Base-by-base conservation (phyloP, 2,888 invertebrate genomes). In the Zootermopsis nevadensis region DNA sequence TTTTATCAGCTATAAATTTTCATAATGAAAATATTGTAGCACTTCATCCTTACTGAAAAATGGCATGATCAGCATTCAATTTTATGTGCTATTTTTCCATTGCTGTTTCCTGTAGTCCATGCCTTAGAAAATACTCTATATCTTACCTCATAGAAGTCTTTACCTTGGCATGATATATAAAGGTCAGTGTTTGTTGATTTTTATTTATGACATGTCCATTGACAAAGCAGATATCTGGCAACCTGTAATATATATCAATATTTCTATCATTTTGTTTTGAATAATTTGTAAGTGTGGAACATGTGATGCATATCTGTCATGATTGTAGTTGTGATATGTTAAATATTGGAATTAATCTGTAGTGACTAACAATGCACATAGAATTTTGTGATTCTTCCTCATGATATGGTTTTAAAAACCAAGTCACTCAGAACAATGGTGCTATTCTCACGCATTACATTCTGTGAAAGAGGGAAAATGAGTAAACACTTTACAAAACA, bases 281-380 rank as follows among this genome's bases (percentile, higher is more conserved):
- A 82, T 77, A 69, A 77, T 30, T 30, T 77, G 82, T 82, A 77
- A 66, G 82, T 74, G 77, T 77, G 69, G 42, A 76, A 66, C 66
- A 76, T 82, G 82, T 77, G 53, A 74, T 48, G 10, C 76, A 42
- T 79, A 31, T 76, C 82, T 7, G 6, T 77, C 69, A 77, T 77
- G 38, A 42, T 67, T 69, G 77, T 55, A 53, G 53, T 55, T 72
- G 80, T 85, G 66, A 33, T 7, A 33, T 27, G 60, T 60, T 7
- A 27, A 60, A 27, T 60, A 3, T 33, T 31, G 12, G 69, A 19
- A 38, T 74, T 74, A 33, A 38, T 74, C 27, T 74, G 38, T 74
- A 35, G 74, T 74, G 74, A 74, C 38, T 69, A 69, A 69, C 27
- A 69, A 74, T 38, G n/a, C 38, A 74, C 38, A 74, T 24, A 42